Conservation (phyloP, 2,797 vertebrate species). For the Apogon talboti region DNA sequence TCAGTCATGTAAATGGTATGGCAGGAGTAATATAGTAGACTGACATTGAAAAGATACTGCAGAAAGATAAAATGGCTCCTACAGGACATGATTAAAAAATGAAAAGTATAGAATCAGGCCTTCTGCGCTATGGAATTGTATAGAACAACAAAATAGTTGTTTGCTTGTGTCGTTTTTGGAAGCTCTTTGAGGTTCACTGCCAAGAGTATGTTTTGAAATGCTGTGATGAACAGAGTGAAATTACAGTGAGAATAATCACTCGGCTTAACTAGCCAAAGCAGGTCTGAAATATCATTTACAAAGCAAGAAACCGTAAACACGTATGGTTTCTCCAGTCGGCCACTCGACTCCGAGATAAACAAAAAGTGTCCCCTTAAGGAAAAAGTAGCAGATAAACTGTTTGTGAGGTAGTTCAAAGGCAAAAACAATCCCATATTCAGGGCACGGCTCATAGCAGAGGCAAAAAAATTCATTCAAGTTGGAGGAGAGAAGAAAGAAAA, state of each 20-base stretch:
- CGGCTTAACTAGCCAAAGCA: conserved; percentile 1
- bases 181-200: conserved; percentile 20
- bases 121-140: neutral
- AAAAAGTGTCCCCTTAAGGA: conserved; percentile 41
- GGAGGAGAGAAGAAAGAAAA: conserved; percentile 62
- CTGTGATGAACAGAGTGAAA: conserved; percentile 13
- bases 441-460: conserved; percentile 35
- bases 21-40: conserved; percentile 9
- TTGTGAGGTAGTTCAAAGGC: conserved; percentile 62
- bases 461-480: conserved; percentile 60
- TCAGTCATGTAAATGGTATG: conserved; percentile 8
- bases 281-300: conserved; percentile 30
- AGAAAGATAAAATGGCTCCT: conserved; percentile 8
- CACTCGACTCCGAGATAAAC: conserved; percentile 40
- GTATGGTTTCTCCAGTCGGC: conserved; percentile 16
- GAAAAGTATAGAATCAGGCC: conserved; percentile 8
- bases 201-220: conserved; percentile 12
- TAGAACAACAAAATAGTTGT: neutral
- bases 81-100: conserved; percentile 4
- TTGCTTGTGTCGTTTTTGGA: conserved; percentile 2
- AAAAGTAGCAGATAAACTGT: conserved; percentile 53
- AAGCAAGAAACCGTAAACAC: conserved; percentile 27
- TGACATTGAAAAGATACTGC: neutral
- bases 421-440: conserved; percentile 70
- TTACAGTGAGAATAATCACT: neutral